Conservation (phyloP, 2,888 invertebrate genomes). For the Drosophila paranaensis region DNA sequence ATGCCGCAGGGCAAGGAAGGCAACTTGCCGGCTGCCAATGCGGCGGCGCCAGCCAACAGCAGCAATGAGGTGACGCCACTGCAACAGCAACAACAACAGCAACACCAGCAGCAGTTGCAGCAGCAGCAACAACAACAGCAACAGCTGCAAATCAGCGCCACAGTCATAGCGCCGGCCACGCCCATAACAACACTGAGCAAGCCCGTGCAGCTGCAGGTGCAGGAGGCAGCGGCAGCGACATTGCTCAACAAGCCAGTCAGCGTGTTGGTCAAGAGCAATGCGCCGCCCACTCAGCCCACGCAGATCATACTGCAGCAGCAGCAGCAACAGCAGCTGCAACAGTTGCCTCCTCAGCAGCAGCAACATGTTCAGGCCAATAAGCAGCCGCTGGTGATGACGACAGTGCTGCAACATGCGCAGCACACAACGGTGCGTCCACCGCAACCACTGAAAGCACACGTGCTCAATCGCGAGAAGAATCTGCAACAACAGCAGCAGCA, state of each 20-base stretch:
- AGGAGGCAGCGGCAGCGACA: constrained; percentile 50
- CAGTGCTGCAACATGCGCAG: constrained; percentile 83
- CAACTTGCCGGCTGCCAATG: constrained; percentile 79
- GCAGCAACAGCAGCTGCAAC: constrained; percentile 42
- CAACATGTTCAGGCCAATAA: constrained; percentile 60
- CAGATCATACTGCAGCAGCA: constrained; percentile 56
- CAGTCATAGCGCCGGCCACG: constrained; percentile 65
- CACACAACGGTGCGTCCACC: constrained; percentile 84
- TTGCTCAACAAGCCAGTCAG: constrained; percentile 79
- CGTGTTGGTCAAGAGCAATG: constrained; percentile 81
- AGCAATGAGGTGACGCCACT: constrained; percentile 36
- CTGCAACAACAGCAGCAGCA: constrained; percentile 72
- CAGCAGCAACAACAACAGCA: constrained; percentile 55
- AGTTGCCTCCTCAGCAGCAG: constrained; percentile 44
- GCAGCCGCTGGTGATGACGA: constrained; percentile 79
- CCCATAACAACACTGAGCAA: constrained; percentile 74
- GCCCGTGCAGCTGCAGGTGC: constrained; percentile 67
- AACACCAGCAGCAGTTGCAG: constrained; percentile 47
- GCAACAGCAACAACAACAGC: constrained; percentile 42
- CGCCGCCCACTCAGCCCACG: constrained; percentile 43
- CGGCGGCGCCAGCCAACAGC: constrained; percentile 66
- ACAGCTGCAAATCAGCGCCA: constrained; percentile 53
- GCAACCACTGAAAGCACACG: constrained; percentile 88
- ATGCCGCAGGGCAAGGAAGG: constrained; percentile 88
- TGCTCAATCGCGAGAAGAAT: constrained; percentile 86